Evolutionary conservation across 1,140 invertebrate genomes (phyloP), one percentile per base, ranked within the genome.

Genomic region (Wasmannia auropunctata): DNA sequence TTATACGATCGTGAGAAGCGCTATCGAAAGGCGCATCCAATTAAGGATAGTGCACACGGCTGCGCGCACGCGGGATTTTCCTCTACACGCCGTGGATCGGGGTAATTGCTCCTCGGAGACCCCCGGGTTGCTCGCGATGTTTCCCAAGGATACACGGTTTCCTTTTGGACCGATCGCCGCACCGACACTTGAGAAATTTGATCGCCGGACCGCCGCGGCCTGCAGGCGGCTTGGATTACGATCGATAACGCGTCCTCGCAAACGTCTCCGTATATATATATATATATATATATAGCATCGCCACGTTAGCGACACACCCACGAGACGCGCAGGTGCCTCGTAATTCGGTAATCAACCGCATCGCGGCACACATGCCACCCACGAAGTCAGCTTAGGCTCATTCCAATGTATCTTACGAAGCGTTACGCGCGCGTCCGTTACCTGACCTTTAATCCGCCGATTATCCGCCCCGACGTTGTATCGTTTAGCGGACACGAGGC

Each of bases 1-100:
- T n/a, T n/a, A n/a, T n/a, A 56, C 65, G 65, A 58, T 58, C 79
- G 79, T 74, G 79, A 74, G 79, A 83, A 83, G 25, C 79, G 67
- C 28, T 4, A 43, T 43, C 37, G 79, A 72, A 46, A 83, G 51
- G 51, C 72, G 67, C 49, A 74, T 83, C 79, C 79, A 83, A 83
- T 83, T 83, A 83, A 10, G 79, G 51, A 72, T 58, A 79, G 51
- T 37, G 51, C 51, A 19, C 46, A 37, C 31, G 22, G 14, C 28
- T 31, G n/a, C 34, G n/a, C n/a, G n/a, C n/a, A n/a, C 14, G n/a
- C 19, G 79, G 16, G 43, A 60, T 74, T 72, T 83, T 83, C n/a
- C 79, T 83, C 67, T 22, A 28, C 46, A 31, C 43, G n/a, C n/a
- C n/a, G n/a, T n/a, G 16, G 51, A 56, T 22, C 37, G 8, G n/a